Evolutionary conservation across 1,140 invertebrate genomes (phyloP).

Genomic region (Apis cerana): DNA sequence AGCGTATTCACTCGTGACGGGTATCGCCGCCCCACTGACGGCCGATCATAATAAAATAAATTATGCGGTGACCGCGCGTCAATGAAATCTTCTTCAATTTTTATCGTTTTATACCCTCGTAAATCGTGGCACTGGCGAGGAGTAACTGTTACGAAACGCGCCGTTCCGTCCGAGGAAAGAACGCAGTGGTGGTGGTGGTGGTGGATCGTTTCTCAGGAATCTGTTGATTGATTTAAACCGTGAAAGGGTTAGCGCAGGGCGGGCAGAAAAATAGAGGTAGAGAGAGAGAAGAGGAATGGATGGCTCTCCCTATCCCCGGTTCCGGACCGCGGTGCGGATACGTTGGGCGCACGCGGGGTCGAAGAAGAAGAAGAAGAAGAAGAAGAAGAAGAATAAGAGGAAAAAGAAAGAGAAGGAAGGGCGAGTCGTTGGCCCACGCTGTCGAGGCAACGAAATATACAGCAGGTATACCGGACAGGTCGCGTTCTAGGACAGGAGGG

Average conservation of each 20-base stretch:
- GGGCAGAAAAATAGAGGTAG: conserved; percentile 24
- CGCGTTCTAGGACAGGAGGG: conserved; percentile 30
- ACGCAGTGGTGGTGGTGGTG: conserved; percentile 44
- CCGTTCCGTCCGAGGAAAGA: neutral
- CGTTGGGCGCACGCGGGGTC: neutral
- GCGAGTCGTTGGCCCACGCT: conserved; percentile 6
- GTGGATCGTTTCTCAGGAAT: conserved; percentile 61
- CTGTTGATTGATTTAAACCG: conserved; percentile 63
- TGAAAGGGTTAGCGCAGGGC: conserved; percentile 43
- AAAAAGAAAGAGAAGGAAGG: conserved; percentile 18
- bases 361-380: conserved; percentile 12
- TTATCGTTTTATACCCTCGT: conserved; percentile 60
- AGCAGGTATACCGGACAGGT: conserved; percentile 42
- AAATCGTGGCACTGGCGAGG: conserved; percentile 41
- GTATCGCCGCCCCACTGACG: neutral
- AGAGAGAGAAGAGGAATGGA: conserved; percentile 33
- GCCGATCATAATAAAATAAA: conserved; percentile 57
- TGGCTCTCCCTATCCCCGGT: neutral
- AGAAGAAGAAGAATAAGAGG: conserved; percentile 21
- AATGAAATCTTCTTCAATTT: conserved; percentile 60
- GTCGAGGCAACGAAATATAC: conserved; percentile 51
- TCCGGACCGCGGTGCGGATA: neutral
- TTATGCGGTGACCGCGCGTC: conserved; percentile 37
- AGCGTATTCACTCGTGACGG: neutral
- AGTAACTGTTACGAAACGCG: conserved; percentile 47